Evolutionary conservation across 1,140 invertebrate genomes (phyloP), one percentile per base, ranked within the genome.

Genomic region (Drosophila arizonae): DNA sequence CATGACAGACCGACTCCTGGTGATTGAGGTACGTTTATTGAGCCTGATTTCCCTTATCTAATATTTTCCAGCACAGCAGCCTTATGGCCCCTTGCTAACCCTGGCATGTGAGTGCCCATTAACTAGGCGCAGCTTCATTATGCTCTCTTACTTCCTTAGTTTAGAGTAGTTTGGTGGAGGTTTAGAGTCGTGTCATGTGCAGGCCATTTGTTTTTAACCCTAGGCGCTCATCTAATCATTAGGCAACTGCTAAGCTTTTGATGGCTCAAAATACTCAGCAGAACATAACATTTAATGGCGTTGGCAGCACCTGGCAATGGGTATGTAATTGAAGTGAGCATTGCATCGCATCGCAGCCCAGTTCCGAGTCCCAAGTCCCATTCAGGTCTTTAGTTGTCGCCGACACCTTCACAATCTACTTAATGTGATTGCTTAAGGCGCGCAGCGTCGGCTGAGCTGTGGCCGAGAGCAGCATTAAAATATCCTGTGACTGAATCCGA

Each of bases 351-450:
- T 36, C 54, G 56, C 62, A 33, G 36, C 55, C n/a, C 17, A 24
- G 2, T 6, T 30, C 28, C 28, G 28, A 45, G 3, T 33, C 39
- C 2, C 11, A 8, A 43, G 24, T 6, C 33, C 4, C 26, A 24
- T 26, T 58, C 17, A 9, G n/a, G 11, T 21, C 6, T 46, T 51
- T 17, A 45, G 64, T 50, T 55, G 56, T 43, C 41, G 48, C 11
- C 51, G 41, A 10, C 61, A 36, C 46, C 51, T 39, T 15, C 58
- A 58, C 57, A 71, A 58, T 61, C 66, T 76, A 79, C 79, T 82
- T 81, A 81, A 76, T 82, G 68, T 72, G 80, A 81, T 81, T 81
- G 71, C 71, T 39, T 39, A 36, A 36, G 9, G 8, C 9, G 33
- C 8, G 33, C 8, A 0, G 33, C 30, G 30, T 9, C 8, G 30